A percentile compares a stretch with the other conserved stretches of the same genome.
phyloP scores from a whole-genome alignment of 2,888 invertebrate genomes.

The Mamestra brassicae region DNA sequence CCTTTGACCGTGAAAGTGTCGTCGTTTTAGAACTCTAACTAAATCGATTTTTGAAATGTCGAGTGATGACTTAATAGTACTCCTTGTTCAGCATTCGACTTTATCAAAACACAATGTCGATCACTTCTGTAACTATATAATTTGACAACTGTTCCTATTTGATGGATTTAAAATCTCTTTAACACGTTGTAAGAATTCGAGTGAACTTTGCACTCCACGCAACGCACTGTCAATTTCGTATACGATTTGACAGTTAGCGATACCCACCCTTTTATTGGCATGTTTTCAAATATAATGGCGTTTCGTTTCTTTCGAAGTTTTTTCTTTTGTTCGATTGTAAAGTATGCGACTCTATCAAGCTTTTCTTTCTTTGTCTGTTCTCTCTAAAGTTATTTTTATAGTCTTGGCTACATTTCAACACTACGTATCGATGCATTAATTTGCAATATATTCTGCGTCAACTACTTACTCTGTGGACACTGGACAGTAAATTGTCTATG shows the following conservation, averaged over 20 bases:
- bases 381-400: slow-evolving; percentile 43
- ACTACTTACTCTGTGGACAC: slow-evolving; percentile 3
- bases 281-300: slow-evolving; percentile 33
- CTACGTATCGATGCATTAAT: slow-evolving; percentile 58
- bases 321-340: slow-evolving; percentile 31
- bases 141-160: background rate
- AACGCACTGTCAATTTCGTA: slow-evolving; percentile 12
- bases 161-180: background rate
- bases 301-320: slow-evolving; percentile 20
- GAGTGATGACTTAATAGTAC: slow-evolving; percentile 5
- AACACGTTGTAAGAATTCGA: background rate
- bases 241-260: slow-evolving; percentile 19
- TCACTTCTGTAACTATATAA: background rate
- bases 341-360: slow-evolving; percentile 28
- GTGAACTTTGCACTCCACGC: slow-evolving; percentile 2
- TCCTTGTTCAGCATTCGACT: background rate
- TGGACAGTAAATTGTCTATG: slow-evolving; percentile 3
- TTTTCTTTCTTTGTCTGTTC: slow-evolving; percentile 30
- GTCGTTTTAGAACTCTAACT: background rate
- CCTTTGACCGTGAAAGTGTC: background rate
- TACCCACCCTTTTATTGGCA: slow-evolving; percentile 53
- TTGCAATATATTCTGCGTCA: slow-evolving; percentile 47
- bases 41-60: slow-evolving; percentile 11
- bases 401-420: slow-evolving; percentile 57
- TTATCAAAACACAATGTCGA: background rate